phyloP scores from a whole-genome alignment of 2,113 vertebrate genomes.

The Emydocephalus ijimae region DNA sequence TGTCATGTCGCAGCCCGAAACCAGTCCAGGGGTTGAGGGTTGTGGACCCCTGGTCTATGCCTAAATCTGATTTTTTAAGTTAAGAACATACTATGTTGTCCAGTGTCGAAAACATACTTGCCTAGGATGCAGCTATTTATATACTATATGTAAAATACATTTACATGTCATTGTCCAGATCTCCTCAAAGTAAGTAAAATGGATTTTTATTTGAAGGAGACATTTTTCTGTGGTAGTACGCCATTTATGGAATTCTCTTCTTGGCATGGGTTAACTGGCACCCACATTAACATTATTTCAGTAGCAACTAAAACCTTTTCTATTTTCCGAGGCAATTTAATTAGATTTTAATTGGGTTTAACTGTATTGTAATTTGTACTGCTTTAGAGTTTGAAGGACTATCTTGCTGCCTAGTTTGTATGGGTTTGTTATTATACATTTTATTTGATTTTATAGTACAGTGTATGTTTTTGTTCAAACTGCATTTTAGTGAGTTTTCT shows the following conservation, averaged over 20 bases:
- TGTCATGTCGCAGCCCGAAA: too few species aligned
- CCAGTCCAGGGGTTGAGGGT: too few species aligned
- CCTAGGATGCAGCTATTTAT: neutral
- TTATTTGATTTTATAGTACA: neutral
- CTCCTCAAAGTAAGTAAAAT: neutral
- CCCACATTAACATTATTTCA: neutral
- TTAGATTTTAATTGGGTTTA: neutral
- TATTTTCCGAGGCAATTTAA: neutral
- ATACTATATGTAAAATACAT: neutral
- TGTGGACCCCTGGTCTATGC: neutral
- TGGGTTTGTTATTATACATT: neutral
- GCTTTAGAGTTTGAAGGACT: neutral
- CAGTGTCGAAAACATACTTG: neutral
- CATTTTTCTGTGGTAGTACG: neutral
- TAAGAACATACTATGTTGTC: neutral
- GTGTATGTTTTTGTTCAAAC: neutral
- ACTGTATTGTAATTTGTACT: neutral
- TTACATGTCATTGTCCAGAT: neutral
- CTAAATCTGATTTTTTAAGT: neutral
- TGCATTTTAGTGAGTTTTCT: neutral
- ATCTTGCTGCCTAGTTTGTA: neutral
- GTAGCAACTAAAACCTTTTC: neutral
- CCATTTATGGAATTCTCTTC: neutral
- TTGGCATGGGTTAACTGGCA: neutral
- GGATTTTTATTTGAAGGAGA: neutral